Evolutionary conservation across 1,140 invertebrate genomes (phyloP), one percentile per base, ranked within the genome.

Genomic region (Homalodisca vitripennis): DNA sequence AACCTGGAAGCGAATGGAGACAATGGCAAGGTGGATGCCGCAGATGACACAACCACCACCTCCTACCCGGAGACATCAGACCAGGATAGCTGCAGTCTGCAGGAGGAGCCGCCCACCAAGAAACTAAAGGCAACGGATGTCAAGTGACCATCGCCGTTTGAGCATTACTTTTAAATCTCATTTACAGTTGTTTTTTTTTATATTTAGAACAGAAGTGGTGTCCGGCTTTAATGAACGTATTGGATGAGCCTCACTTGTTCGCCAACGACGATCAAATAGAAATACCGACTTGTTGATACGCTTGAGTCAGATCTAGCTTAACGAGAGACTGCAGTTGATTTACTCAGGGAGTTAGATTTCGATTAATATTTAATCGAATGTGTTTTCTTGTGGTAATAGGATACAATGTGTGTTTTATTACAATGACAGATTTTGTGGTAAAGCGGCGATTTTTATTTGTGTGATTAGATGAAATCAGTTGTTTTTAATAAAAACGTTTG

Each of bases 31-130:
- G 68, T 64, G 12, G 64, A 30, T 10, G 47, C 41, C 2, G 32
- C 68, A 31, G 70, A 73, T 34, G 72, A 73, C 26, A 71, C 70
- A 17, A 71, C 70, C 14, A 64, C 67, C 27, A 70, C 65, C 20
- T 70, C 68, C 41, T 66, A 70, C 29, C 68, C 72, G 20, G 72
- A 72, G 27, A 69, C 57, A 1, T 62, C 41, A 1, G 68, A 69
- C 57, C 57, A 69, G 31, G 62, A 55, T 32, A 31, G 53, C 30
- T 57, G 12, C 47, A 63, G 31, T 69, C 71, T 60, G 63, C 68
- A 27, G 10, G 63, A 66, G 34, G 71, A 72, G 46, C 71, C 71
- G 1, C 71, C 69, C 34, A 51, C 71, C 66, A 72, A 72, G 53
- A 72, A 72, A 68, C 53, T 69, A 30, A 72, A 72, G 66, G 55